Base-by-base conservation (phyloP, 2,888 invertebrate genomes). In the Sinodicranocentrus sp. region DNA sequence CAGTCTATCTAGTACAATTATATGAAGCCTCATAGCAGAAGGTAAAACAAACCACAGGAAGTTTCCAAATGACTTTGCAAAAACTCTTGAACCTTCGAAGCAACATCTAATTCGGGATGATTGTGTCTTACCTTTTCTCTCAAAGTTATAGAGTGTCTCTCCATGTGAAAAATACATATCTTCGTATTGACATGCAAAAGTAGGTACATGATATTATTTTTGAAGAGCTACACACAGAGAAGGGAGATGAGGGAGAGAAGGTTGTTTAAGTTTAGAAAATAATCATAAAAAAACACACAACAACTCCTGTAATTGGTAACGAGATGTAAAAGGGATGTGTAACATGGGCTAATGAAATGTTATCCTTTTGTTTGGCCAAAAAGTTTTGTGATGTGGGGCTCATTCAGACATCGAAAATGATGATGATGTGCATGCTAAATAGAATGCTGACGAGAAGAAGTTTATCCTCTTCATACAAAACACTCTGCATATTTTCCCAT, bases 31-130 rank as follows among this genome's bases (percentile, higher is more conserved):
- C n/a, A n/a, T 19, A 61, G 39, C 61, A 63, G 73, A 54, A 67
- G 73, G 67, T 59, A 80, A n/a, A 82, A 75, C 82, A 82, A 82
- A 82, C 82, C 82, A 82, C 75, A 82, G 82, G 82, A 82, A 82
- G 75, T 73, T 75, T 68, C 68, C 68, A 75, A 75, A 82, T 82
- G 82, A 82, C 82, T 82, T 75, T 82, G 82, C 82, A 82, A 70
- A 82, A 75, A 75, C n/a, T n/a, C n/a, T n/a, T n/a, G n/a, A n/a
- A n/a, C n/a, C n/a, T n/a, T n/a, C n/a, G n/a, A n/a, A n/a, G n/a
- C n/a, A n/a, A n/a, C n/a, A n/a, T n/a, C n/a, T n/a, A n/a, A n/a
- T n/a, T n/a, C n/a, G n/a, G n/a, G n/a, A n/a, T n/a, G n/a, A n/a
- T n/a, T n/a, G n/a, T n/a, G n/a, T n/a, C n/a, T n/a, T n/a, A n/a